Percentiles rank a stretch among this genome's conserved stretches.
Evolutionary conservation across 2,888 invertebrate species (phyloP).

Genomic region (Conops quadrifasciatus): DNA sequence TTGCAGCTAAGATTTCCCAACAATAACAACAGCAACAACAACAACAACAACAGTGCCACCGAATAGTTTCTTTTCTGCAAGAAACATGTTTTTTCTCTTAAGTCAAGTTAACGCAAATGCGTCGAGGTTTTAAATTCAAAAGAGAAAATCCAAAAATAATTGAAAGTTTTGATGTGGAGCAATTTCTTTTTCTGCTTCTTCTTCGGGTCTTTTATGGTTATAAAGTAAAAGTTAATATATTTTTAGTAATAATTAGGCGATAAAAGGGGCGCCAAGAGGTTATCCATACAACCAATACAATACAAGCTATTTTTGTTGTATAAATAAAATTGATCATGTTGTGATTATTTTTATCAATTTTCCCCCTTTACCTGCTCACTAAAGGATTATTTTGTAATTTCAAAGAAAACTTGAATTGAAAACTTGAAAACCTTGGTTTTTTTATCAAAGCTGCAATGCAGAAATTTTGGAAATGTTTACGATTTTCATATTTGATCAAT

Average conservation of each 20-base stretch:
- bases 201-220: neutral
- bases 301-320: too few species aligned
- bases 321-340: neutral
- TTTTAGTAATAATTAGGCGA: neutral
- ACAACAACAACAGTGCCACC: neutral
- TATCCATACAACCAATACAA: too few species aligned
- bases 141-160: neutral
- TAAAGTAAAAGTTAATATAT: neutral
- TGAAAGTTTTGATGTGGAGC: neutral
- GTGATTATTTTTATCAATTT: neutral
- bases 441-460: too few species aligned
- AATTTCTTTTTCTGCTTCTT: neutral
- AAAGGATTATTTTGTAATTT: too few species aligned
- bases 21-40: neutral
- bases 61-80: too few species aligned
- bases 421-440: too few species aligned
- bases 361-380: too few species aligned
- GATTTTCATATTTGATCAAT: too few species aligned
- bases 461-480: too few species aligned
- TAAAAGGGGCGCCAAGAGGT: too few species aligned
- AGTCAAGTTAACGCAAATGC: neutral
- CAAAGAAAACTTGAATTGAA: too few species aligned
- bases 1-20: neutral
- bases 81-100: too few species aligned
- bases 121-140: neutral